Percentiles rank a stretch among this genome's conserved stretches.
Conservation (phyloP, 2,888 invertebrate species). For the Agrochola macilenta region DNA sequence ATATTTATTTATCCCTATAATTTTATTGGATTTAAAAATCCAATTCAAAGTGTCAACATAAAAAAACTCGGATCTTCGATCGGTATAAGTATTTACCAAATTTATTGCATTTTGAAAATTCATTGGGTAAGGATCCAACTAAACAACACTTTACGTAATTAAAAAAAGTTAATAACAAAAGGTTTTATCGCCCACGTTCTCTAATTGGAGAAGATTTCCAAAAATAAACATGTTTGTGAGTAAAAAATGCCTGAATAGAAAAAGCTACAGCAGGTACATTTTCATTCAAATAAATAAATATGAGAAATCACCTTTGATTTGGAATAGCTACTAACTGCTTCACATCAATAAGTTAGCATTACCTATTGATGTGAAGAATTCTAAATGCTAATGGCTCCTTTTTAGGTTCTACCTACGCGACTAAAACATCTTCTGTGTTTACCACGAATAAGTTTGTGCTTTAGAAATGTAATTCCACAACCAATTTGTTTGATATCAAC, state of each 20-base stretch:
- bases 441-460: conserved; percentile 44
- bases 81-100: neutral
- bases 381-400: conserved; percentile 29
- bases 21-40: no score
- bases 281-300: neutral
- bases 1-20: neutral
- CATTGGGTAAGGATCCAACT: neutral
- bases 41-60: neutral
- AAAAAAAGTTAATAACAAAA: neutral
- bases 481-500: conserved; percentile 38
- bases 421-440: conserved; percentile 46
- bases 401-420: conserved; percentile 6
- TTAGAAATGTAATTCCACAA: conserved; percentile 30
- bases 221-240: conserved; percentile 30
- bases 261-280: neutral
- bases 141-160: neutral
- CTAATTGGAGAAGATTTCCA: neutral
- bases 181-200: neutral
- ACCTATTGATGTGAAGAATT: conserved; percentile 34
- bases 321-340: neutral
- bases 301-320: neutral
- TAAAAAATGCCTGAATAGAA: neutral
- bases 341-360: conserved; percentile 17
- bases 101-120: conserved; percentile 11
- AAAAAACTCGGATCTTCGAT: neutral